Evolutionary conservation across 2,888 invertebrate species (phyloP).

Genomic region (Isotomurus palustris): DNA sequence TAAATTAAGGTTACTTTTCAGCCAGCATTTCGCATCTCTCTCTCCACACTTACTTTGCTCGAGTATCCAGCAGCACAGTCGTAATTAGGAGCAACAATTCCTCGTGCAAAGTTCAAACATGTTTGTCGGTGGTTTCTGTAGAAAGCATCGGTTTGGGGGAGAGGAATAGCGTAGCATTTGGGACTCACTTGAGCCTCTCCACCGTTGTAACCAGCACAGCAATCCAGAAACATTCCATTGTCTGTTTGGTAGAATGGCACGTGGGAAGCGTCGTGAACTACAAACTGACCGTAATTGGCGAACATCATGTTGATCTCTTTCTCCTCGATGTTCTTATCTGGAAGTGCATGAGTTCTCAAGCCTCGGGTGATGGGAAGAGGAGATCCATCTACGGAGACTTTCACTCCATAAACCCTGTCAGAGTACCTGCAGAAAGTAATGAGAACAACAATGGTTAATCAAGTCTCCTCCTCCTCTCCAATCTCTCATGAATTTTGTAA

Average conservation of each 20-base stretch:
- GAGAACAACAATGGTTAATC: neutral
- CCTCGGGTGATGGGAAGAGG: slow-evolving; percentile 32
- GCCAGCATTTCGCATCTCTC: neutral
- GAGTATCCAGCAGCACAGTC: slow-evolving; percentile 42
- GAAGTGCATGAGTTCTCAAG: slow-evolving; percentile 32
- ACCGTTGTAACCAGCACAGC: slow-evolving; percentile 40
- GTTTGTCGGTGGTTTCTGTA: slow-evolving; percentile 29
- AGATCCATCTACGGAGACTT: slow-evolving; percentile 19
- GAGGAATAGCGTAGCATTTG: slow-evolving; percentile 39
- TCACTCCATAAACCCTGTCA: slow-evolving; percentile 27
- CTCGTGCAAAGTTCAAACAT: slow-evolving; percentile 43
- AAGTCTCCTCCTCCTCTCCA: neutral
- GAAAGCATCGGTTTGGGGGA: slow-evolving; percentile 36
- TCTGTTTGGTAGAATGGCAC: slow-evolving; percentile 41
- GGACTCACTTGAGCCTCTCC: slow-evolving; percentile 40
- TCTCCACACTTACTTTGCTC: slow-evolving; percentile 38
- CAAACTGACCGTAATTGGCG: slow-evolving; percentile 34
- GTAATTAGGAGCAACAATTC: slow-evolving; percentile 37
- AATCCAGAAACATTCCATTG: slow-evolving; percentile 42
- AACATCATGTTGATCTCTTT: slow-evolving; percentile 34
- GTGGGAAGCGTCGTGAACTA: slow-evolving; percentile 38
- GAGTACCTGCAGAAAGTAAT: slow-evolving; percentile 22
- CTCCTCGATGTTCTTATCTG: slow-evolving; percentile 40
- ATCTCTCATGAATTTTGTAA: neutral
- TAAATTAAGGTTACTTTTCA: neutral